These are phyloP conservation scores for Aleiodes sp. DNA, from an alignment of 1,140 invertebrate species.

Conservation along the genomic window DNA sequence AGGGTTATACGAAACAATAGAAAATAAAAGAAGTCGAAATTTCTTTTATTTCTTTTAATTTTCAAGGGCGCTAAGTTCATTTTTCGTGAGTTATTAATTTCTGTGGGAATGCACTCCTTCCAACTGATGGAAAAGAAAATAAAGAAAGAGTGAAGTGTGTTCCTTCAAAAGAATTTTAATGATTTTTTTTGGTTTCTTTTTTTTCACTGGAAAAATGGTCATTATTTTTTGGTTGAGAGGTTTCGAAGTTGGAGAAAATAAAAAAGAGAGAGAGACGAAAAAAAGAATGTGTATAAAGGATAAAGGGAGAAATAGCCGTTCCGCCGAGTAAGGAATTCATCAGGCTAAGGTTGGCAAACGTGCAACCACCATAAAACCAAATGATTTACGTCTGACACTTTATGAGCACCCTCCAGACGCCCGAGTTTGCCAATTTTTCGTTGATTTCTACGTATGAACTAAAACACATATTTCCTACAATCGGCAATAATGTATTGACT, in stretches of 20 bases:
- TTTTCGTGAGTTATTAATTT: no score
- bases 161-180: not conserved
- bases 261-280: constrained; percentile 19
- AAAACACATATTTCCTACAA: not conserved
- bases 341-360: constrained; percentile 65
- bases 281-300: constrained; percentile 33
- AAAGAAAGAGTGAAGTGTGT: no score
- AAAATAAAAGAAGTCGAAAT: no score
- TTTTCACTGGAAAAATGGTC: not conserved
- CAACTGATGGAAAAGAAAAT: no score
- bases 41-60: no score
- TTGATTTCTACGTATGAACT: constrained; percentile 51
- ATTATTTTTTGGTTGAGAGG: constrained; percentile 6
- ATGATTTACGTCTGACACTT: constrained; percentile 66
- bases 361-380: constrained; percentile 64
- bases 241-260: not conserved
- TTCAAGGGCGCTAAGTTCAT: no score
- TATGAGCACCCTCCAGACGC: constrained; percentile 61
- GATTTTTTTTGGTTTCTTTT: no score
- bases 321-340: constrained; percentile 62
- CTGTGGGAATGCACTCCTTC: no score
- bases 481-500: not conserved
- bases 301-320: constrained; percentile 22
- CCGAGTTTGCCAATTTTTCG: constrained; percentile 64
- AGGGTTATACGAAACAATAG: no score